Base-by-base conservation (phyloP, 1,140 invertebrate species). In the Gonioctena quinquepunctata region DNA sequence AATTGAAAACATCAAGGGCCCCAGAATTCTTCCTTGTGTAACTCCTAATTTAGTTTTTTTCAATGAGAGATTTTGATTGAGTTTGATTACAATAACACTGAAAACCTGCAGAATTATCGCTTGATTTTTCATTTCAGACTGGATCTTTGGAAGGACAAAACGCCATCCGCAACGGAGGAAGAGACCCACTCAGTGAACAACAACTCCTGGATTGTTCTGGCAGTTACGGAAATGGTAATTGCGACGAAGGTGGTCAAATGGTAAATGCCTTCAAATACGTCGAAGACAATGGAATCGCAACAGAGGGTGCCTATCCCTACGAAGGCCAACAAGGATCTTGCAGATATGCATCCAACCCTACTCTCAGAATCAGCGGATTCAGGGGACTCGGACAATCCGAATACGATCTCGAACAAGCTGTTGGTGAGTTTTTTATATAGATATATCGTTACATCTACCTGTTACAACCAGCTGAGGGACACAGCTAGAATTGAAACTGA, bases 371-470 rank as follows among this genome's bases (percentile, higher is more conserved):
- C 21, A 42, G 16, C 13, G 66, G 49, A 1, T 70, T 70, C 78
- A 91, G 93, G 69, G 85, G 91, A 71, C 84, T 86, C 16, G 33
- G 80, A 60, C 88, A 87, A 33, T 78, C 88, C 74, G 95, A 96
- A 80, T 70, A 86, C 0, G 87, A 88, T 62, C 83, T 96, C 1
- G 89, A 82, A 66, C 89, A 78, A 83, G 90, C 82, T 70, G 88
- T 95, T 49, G 92, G 92, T 33, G 91, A 26, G 57, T n/a, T n/a
- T n/a, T n/a, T n/a, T n/a, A n/a, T n/a, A n/a, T n/a, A n/a, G n/a
- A n/a, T n/a, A n/a, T n/a, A n/a, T n/a, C n/a, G n/a, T n/a, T n/a
- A n/a, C n/a, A n/a, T n/a, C n/a, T n/a, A n/a, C n/a, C n/a, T n/a
- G n/a, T n/a, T n/a, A n/a, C n/a, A n/a, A n/a, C n/a, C n/a, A n/a